These are phyloP conservation scores for Acrossocheilus fasciatus DNA, from an alignment of 2,797 vertebrate genomes.

Conservation along the genomic window DNA sequence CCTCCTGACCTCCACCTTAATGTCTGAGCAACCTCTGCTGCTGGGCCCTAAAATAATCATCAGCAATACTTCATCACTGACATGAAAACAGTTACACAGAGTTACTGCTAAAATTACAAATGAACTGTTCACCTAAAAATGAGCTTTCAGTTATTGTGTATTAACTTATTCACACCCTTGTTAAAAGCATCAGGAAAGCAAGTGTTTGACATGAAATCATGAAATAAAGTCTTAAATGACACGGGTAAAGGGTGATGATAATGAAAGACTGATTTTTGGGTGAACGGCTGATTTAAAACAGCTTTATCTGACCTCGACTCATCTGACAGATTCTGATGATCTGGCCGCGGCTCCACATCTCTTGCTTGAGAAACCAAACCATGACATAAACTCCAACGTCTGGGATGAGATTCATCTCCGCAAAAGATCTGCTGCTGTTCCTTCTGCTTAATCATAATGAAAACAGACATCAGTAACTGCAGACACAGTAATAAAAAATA, in stretches of 20 bases:
- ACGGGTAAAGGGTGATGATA: neutral
- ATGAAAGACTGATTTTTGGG: accelerated
- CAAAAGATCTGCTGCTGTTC: constrained; percentile 67
- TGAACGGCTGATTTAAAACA: neutral
- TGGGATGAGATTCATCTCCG: constrained; percentile 75
- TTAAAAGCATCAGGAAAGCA: neutral
- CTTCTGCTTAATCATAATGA: constrained; percentile 65
- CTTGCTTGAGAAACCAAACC: constrained; percentile 71
- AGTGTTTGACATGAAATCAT: neutral
- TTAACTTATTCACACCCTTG: neutral
- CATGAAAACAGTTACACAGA: neutral
- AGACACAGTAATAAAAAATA: constrained; percentile 21
- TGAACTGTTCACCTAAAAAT: neutral
- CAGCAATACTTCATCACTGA: neutral
- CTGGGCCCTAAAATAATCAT: neutral
- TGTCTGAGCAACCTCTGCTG: constrained; percentile 42
- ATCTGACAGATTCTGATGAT: constrained; percentile 80
- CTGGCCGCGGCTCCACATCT: constrained; percentile 77
- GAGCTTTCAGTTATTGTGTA: neutral
- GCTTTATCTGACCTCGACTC: constrained; percentile 64
- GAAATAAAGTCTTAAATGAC: too few species aligned
- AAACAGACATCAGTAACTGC: neutral
- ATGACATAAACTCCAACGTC: constrained; percentile 75
- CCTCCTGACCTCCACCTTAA: constrained; percentile 75
- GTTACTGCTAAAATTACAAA: neutral